A percentile compares a stretch with the other conserved stretches of the same genome.
Conservation (phyloP, 2,888 invertebrate genomes). For the Platycheirus rosarum region DNA sequence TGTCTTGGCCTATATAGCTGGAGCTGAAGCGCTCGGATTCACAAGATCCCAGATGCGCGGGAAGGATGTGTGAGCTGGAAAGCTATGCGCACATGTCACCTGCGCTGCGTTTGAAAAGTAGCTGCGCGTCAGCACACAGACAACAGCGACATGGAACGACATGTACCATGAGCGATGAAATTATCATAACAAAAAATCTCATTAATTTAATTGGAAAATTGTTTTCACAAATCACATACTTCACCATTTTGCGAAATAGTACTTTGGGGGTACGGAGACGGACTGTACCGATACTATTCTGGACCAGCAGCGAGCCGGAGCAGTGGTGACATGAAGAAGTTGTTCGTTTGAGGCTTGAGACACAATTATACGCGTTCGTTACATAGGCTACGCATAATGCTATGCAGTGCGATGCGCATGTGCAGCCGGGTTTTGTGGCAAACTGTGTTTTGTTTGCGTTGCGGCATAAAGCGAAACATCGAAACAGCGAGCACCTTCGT, state of each 20-base stretch:
- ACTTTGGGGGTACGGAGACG: not conserved
- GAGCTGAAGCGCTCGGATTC: not conserved
- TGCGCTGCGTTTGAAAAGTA: conserved; percentile 69
- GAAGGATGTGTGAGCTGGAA: conserved; percentile 53
- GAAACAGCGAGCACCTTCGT: conserved; percentile 43
- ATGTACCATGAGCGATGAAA: conserved; percentile 74
- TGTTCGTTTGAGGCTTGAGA: conserved; percentile 23
- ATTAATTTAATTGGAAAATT: conserved; percentile 77
- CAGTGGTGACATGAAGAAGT: not conserved
- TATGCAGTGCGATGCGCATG: conserved; percentile 70
- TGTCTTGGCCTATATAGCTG: conserved; percentile 39
- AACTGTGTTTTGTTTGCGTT: conserved; percentile 24
- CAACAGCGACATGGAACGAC: conserved; percentile 43
- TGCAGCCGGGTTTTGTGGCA: not conserved
- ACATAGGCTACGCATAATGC: conserved; percentile 59
- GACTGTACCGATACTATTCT: conserved; percentile 11
- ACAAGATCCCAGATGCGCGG: conserved; percentile 58
- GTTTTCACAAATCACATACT: conserved; percentile 75
- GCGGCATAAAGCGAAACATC: not conserved
- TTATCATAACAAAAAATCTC: conserved; percentile 75
- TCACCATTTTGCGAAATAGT: conserved; percentile 50
- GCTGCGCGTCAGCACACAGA: conserved; percentile 59
- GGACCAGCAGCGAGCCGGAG: not conserved
- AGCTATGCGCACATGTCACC: conserved; percentile 69
- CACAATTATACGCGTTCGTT: conserved; percentile 57